Evolutionary conservation across 2,797 vertebrate genomes (phyloP).

Genomic region (Cynopterus sphinx): DNA sequence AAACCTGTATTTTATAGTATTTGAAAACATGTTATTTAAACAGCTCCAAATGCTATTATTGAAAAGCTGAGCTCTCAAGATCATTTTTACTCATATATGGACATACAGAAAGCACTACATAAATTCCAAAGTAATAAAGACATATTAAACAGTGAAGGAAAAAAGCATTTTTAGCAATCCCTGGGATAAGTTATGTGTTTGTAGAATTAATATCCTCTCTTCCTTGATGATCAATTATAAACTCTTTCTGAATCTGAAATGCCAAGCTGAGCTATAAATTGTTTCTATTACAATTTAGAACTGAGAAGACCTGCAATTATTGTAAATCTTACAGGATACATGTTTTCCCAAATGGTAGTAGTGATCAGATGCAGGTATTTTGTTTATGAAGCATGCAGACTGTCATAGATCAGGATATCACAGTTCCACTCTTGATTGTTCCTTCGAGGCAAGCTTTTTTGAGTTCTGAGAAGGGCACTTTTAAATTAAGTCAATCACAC

Average conservation of each 20-base stretch:
- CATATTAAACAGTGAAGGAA: not conserved
- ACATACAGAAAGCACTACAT: not conserved
- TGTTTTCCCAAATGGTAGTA: not conserved
- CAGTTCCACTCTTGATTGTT: not conserved
- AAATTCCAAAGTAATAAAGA: not conserved
- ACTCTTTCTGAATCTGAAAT: not conserved
- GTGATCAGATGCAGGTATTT: conserved; percentile 40
- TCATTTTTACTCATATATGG: conserved; percentile 8
- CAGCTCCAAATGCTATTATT: not conserved
- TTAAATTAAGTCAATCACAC: conserved; percentile 83
- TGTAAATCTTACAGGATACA: not conserved
- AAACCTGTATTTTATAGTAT: not conserved
- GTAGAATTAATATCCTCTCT: not conserved
- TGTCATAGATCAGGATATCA: not conserved
- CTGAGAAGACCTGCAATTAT: not conserved
- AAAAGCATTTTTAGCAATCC: not conserved
- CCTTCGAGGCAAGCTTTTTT: conserved; percentile 52
- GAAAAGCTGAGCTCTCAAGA: not conserved
- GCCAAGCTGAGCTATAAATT: not conserved
- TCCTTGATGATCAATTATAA: not conserved
- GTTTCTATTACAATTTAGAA: not conserved
- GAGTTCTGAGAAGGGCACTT: conserved; percentile 46
- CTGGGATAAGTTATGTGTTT: not conserved
- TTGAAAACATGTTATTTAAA: conserved; percentile 22
- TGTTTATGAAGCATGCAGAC: not conserved